These are phyloP conservation scores for Nilaparvata lugens DNA, from an alignment of 1,140 invertebrate species.

Conservation along the genomic window DNA sequence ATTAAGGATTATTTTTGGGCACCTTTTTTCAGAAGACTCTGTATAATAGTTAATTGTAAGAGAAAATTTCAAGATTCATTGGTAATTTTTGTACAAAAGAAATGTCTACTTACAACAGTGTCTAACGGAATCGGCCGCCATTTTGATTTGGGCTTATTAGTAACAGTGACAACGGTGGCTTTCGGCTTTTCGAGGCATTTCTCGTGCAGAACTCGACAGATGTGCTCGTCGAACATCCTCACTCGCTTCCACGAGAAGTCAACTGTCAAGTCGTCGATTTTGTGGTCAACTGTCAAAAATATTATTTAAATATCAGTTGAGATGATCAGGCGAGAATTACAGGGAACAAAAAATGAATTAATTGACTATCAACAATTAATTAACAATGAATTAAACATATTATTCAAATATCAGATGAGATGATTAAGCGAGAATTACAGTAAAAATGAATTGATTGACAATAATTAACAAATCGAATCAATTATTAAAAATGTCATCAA, in stretches of 20 bases:
- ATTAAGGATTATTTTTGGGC: too few species aligned
- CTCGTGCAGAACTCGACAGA: constrained; percentile 70
- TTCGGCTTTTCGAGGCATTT: constrained; percentile 63
- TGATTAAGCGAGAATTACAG: too few species aligned
- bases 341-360: not conserved
- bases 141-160: constrained; percentile 86
- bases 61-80: too few species aligned
- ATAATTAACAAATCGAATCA: too few species aligned
- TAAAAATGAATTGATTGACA: too few species aligned
- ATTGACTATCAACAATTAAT: too few species aligned
- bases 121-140: constrained; percentile 93
- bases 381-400: too few species aligned
- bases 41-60: too few species aligned
- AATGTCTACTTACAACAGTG: constrained; percentile 68
- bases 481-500: too few species aligned
- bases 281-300: constrained; percentile 53
- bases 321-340: not conserved
- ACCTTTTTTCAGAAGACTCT: too few species aligned
- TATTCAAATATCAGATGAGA: too few species aligned
- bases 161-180: constrained; percentile 74
- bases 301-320: constrained; percentile 1
- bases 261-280: constrained; percentile 56
- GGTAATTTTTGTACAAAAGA: too few species aligned
- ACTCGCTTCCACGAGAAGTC: constrained; percentile 88
- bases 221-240: constrained; percentile 78